Evolutionary conservation across 1,140 invertebrate genomes (phyloP).

Genomic region (Olivierus martensii): DNA sequence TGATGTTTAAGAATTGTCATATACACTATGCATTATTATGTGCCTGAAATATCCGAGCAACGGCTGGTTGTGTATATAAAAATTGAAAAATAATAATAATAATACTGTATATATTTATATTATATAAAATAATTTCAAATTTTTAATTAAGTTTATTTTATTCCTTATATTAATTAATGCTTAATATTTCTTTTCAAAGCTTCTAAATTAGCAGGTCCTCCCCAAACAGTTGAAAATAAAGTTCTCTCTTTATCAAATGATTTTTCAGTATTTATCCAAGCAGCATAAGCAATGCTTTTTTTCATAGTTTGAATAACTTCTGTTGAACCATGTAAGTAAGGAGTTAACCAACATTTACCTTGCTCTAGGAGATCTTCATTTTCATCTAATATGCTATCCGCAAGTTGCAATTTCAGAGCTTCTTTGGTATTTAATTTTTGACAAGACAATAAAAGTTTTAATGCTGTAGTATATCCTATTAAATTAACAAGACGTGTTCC

Average conservation of each 20-base stretch:
- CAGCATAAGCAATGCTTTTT: constrained; percentile 25
- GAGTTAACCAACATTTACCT: constrained; percentile 29
- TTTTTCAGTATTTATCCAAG: constrained; percentile 16
- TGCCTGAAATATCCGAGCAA: too few relatives aligned
- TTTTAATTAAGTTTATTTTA: too few relatives aligned
- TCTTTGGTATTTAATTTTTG: constrained; percentile 28
- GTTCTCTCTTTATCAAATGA: constrained; percentile 30
- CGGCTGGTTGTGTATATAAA: too few relatives aligned
- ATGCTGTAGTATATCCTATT: constrained; percentile 32
- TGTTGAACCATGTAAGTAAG: constrained; percentile 21
- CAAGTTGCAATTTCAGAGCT: constrained; percentile 30
- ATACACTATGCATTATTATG: too few relatives aligned
- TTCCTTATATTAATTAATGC: too few relatives aligned
- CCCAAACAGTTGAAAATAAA: constrained; percentile 24
- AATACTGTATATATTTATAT: too few relatives aligned
- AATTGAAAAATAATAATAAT: too few relatives aligned
- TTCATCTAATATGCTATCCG: constrained; percentile 24
- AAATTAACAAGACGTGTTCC: constrained; percentile 33
- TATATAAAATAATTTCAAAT: too few relatives aligned
- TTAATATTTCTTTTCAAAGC: too few relatives aligned
- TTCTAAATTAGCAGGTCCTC: too few relatives aligned
- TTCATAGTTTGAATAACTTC: constrained; percentile 32
- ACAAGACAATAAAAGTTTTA: constrained; percentile 34
- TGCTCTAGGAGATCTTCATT: constrained; percentile 20
- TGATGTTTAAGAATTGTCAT: too few relatives aligned